Base-by-base conservation (phyloP, 2,888 invertebrate genomes). In the Dolichomitus sp. region DNA sequence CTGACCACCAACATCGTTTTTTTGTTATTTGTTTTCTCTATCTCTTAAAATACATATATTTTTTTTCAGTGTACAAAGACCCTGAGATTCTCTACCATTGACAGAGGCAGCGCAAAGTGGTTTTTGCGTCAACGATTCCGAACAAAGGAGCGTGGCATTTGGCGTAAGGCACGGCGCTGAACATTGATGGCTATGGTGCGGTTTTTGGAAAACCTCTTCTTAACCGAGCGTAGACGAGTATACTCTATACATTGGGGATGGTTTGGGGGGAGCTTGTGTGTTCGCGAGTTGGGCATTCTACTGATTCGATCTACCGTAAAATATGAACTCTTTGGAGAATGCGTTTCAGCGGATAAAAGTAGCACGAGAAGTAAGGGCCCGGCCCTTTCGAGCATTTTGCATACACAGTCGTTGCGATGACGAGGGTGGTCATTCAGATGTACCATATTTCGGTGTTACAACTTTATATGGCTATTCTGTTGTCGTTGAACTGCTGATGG, bases 301-400 rank as follows among this genome's bases (percentile, higher is more conserved):
- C 73, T 50, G 81, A 80, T 50, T 78, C 85, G 81, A 84, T 84
- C 61, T 80, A 83, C 79, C 85, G 86, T 84, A 79, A 86, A 85
- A 83, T 75, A 69, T 54, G 65, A 80, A 74, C 37, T 80, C 73
- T 45, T 59, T 48, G 45, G 23, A 69, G 80, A 83, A 74, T 74
- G 72, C 61, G 74, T 57, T 73, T 42, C 54, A 42, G 68, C 57
- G 83, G 63, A 73, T 73, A 73, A 69, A 80, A 80, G 73, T 76
- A 1, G 59, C 68, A 69, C 75, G 68, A 66, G 50, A 54, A 66
- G 50, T 59, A 54, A 69, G 76, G 68, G 57, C 61, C 23, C 11
- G 59, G 52, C 57, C 72, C 79, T 72, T 65, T 76, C 61, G 52
- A 52, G 61, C 40, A 65, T 78, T 77, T 76, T 50, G 42, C 50